phyloP scores from a whole-genome alignment of 23 tunicate genomes.

The Trididemnum clinides region DNA sequence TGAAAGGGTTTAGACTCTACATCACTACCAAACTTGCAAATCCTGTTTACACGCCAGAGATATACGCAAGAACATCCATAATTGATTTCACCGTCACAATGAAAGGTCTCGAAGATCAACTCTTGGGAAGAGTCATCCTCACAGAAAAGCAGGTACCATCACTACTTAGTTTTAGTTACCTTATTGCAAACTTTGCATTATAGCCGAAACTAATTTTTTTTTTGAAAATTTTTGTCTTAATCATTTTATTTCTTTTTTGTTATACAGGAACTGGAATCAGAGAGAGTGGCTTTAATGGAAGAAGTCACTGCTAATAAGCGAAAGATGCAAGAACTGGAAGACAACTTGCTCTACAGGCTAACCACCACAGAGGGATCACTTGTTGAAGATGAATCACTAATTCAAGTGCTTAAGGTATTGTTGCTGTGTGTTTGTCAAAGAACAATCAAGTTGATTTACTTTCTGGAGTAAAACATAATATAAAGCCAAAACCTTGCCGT shows the following conservation, averaged over 20 bases:
- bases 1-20: conserved; percentile 93
- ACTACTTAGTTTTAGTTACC: too few species aligned
- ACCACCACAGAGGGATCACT: conserved; percentile 98
- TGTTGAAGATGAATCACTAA: conserved; percentile 97
- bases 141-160: conserved; percentile 98
- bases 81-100: conserved; percentile 99
- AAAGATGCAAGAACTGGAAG: conserved; percentile 98
- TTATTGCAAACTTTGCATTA: too few species aligned
- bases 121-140: conserved; percentile 96
- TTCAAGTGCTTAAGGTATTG: conserved; percentile 95
- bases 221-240: too few species aligned
- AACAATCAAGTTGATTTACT: too few species aligned
- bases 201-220: too few species aligned
- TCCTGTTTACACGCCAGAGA: conserved; percentile 99
- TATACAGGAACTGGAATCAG: conserved; percentile 89
- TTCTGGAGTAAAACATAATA: too few species aligned
- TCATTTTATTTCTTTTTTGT: too few species aligned
- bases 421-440: too few species aligned
- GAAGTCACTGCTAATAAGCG: conserved; percentile 99
- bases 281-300: conserved; percentile 94
- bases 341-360: conserved; percentile 88
- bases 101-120: conserved; percentile 99
- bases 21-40: conserved; percentile 99
- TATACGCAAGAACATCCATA: conserved; percentile 97
- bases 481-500: too few species aligned